Evolutionary conservation across 2,113 vertebrate genomes (phyloP).

Genomic region (Orycteropus afer): DNA sequence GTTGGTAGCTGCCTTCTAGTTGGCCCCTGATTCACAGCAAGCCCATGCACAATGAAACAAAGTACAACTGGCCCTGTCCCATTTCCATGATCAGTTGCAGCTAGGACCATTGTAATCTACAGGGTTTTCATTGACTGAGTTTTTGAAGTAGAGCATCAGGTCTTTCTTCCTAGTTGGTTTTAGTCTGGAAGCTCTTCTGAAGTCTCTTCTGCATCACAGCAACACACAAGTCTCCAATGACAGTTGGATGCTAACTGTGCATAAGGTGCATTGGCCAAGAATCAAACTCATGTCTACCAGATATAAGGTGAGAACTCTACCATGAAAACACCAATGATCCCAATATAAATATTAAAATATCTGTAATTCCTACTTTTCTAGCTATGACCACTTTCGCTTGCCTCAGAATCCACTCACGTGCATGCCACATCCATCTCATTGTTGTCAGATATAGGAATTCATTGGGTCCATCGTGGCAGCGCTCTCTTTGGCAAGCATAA

Average conservation of each 20-base stretch:
- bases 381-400: not conserved
- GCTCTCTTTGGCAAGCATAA: not conserved
- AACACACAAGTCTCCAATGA: not conserved
- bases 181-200: not conserved
- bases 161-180: not conserved
- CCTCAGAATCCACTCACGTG: not conserved
- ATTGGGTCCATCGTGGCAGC: not conserved
- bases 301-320: not conserved
- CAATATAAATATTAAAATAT: not conserved
- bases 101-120: not conserved
- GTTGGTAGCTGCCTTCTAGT: not conserved
- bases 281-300: not conserved
- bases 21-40: not conserved
- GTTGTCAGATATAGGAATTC: not conserved
- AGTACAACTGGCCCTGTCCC: not conserved
- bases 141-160: not conserved
- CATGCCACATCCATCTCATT: not conserved
- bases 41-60: not conserved
- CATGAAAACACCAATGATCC: not conserved
- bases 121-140: not conserved
- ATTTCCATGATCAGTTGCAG: not conserved
- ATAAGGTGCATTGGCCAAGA: not conserved
- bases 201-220: not conserved
- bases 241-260: not conserved
- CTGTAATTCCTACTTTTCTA: slow-evolving; percentile 18